Evolutionary conservation across 2,113 vertebrate species (phyloP), one percentile per base, ranked within the genome.

Genomic region (Cynocephalus volans): DNA sequence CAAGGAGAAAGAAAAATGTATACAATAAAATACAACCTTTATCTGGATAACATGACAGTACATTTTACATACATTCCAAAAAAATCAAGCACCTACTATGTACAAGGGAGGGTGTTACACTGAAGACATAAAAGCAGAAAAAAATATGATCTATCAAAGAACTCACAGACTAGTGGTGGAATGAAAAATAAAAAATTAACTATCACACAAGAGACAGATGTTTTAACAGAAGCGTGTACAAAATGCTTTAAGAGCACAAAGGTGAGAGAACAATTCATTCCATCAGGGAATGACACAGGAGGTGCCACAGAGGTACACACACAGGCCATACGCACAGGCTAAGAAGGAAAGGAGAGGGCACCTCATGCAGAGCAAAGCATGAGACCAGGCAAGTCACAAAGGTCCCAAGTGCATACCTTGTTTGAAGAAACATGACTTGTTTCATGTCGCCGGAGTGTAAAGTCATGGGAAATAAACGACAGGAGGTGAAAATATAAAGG

Each of bases 381-480:
- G 41, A 48, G 28, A 85, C 10, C n/a, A 36, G 72, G 58, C 13
- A 81, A 75, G 23, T 28, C 80, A 23, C 11, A 9, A 18, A 12
- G 15, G 23, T 18, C 64, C 18, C 58, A 69, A 73, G 21, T 64
- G n/a, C 19, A 3, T 67, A 64, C 58, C 48, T 75, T 60, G 5
- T 88, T 81, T 62, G 58, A 92, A 86, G 75, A 91, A 69, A 90
- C 28, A n/a, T 87, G 80, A 81, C 73, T 88, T 84, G n/a, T 54
- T 83, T 88, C 36, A 14, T 56, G 31, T 80, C 18, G 12, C 60
- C 10, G 6, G 64, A 94, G 19, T 12, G 6, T 17, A 64, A 93
- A 28, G 45, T n/a, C 36, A 15, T 7, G 33, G 36, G 87, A 93
- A 96, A 70, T 73, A 76, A 92, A 60, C 58, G 64, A 96, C 79